Conservation (phyloP, 1,140 invertebrate species). For the Amyelois transitella region DNA sequence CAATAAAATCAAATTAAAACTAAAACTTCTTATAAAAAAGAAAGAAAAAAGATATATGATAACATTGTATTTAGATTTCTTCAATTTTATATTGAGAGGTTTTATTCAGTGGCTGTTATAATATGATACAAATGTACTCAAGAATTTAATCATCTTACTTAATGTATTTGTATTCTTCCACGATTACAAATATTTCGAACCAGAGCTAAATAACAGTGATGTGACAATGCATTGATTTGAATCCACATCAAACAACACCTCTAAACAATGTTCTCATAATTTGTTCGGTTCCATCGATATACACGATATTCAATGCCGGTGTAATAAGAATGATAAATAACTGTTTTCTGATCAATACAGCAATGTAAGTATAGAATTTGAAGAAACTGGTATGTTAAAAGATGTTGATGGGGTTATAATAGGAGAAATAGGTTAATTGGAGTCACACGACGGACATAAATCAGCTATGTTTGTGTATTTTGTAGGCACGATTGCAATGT, state of each 20-base stretch:
- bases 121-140: too few relatives aligned
- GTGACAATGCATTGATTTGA: neutral
- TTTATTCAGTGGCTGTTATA: too few relatives aligned
- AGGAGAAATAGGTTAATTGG: neutral
- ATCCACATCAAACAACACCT: neutral
- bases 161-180: neutral
- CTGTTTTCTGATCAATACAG: neutral
- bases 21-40: too few relatives aligned
- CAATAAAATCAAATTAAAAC: too few relatives aligned
- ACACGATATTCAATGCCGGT: neutral
- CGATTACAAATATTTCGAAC: neutral
- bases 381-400: too few relatives aligned
- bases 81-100: too few relatives aligned
- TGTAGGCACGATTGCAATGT: neutral
- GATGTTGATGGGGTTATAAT: neutral
- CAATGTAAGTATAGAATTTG: neutral
- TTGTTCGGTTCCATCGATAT: neutral
- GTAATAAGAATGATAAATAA: neutral
- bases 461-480: neutral
- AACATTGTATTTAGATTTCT: too few relatives aligned
- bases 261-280: neutral
- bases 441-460: neutral
- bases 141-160: too few relatives aligned
- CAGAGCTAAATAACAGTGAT: neutral
- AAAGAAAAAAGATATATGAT: too few relatives aligned